Evolutionary conservation across 2,888 invertebrate genomes (phyloP).

Genomic region (Volucella inanis): DNA sequence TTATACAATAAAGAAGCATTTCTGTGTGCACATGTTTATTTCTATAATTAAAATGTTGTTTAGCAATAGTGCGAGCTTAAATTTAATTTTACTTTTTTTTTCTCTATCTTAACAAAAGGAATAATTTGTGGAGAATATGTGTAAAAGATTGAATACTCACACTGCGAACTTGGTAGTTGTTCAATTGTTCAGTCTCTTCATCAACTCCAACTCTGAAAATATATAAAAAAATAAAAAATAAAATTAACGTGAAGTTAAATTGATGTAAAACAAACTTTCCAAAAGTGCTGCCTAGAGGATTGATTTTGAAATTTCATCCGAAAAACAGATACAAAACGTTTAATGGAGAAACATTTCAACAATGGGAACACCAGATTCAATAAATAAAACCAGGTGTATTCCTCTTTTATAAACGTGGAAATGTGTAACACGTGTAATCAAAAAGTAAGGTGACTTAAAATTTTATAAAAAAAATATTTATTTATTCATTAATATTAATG

Average conservation of each 20-base stretch:
- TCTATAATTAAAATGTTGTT: constrained; percentile 40
- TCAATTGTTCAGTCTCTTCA: constrained; percentile 94
- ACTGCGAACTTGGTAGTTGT: constrained; percentile 90
- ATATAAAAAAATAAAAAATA: neutral
- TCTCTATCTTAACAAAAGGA: constrained; percentile 22
- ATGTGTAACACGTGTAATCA: no score
- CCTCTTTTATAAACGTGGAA: no score
- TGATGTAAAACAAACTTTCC: no score
- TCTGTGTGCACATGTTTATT: constrained; percentile 43
- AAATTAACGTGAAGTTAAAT: neutral
- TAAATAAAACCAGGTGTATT: no score
- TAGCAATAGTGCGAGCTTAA: constrained; percentile 49
- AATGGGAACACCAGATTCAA: no score
- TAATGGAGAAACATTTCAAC: no score
- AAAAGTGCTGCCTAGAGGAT: no score
- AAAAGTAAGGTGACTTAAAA: no score
- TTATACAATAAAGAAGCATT: neutral
- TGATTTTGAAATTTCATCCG: no score
- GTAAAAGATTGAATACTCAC: constrained; percentile 86
- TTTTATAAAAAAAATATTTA: no score
- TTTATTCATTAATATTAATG: no score
- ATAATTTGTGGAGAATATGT: constrained; percentile 25
- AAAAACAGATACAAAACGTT: no score
- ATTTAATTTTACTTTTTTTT: constrained; percentile 28
- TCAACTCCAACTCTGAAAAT: constrained; percentile 92